Percentiles rank a stretch among this genome's conserved stretches.
Conservation (phyloP, 2,888 invertebrate species). For the Galerucella nymphaeae region DNA sequence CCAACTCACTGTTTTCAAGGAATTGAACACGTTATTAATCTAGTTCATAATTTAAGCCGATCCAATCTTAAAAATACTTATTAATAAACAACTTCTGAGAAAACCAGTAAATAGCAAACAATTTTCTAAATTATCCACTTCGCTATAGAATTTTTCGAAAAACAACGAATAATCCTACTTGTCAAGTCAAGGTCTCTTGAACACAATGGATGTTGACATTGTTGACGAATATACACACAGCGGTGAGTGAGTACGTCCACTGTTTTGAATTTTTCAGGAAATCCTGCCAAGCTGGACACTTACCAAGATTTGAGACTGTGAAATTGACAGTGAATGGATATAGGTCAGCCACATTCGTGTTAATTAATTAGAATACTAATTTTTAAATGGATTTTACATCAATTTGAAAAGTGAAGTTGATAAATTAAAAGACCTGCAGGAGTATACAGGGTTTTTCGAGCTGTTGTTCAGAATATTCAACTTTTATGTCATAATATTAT, state of each 20-base stretch:
- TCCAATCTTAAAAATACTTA: neutral
- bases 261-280: neutral
- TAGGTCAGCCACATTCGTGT: neutral
- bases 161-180: neutral
- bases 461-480: too few species aligned
- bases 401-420: neutral
- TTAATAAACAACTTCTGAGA: neutral
- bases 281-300: conserved; percentile 7
- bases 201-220: conserved; percentile 1
- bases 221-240: neutral
- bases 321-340: conserved; percentile 13
- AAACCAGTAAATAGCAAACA: neutral
- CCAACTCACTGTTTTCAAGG: too few species aligned
- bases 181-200: neutral
- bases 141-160: neutral
- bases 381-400: neutral
- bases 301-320: conserved; percentile 13
- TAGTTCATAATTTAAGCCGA: neutral
- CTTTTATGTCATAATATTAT: too few species aligned
- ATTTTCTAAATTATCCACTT: neutral
- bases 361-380: neutral
- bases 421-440: neutral
- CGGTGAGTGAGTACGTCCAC: conserved; percentile 5
- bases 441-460: neutral
- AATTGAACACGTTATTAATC: neutral